Evolutionary conservation across 2,113 vertebrate species (phyloP), one percentile per base, ranked within the genome.

Genomic region (Cyphomyrus plagiostoma): DNA sequence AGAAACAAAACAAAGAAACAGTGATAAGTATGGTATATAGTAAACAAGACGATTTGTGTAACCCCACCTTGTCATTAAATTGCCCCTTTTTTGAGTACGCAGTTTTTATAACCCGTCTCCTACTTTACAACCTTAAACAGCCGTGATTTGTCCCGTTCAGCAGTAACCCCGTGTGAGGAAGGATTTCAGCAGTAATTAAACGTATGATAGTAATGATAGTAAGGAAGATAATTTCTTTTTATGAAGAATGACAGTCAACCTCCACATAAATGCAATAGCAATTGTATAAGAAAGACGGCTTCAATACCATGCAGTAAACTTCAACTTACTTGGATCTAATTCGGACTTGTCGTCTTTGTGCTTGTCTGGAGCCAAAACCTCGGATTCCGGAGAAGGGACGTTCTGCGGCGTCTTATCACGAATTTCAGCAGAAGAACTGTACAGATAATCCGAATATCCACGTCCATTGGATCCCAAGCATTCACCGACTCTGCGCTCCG

Each of bases 321-420:
- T 92, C 92, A 93, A 97, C 97, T 97, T 97, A 97, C 97, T 97
- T 91, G 96, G 97, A 95, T 97, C 97, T 94, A 97, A 94, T 94
- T 96, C 96, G 93, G 96, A 94, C 95, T 97, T 97, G 93, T 97
- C 97, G 91, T 97, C 97, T 96, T 97, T 97, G 95, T 96, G 95
- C 95, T 96, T 97, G 94, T 94, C 94, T 93, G 95, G 93, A 89
- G 93, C 94, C 92, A 95, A 93, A 84, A 95, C 95, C 94, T 97
- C 97, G 89, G 93, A 94, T 92, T 97, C 96, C 93, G 96, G 95
- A 93, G 96, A 96, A 92, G 96, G 95, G 90, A 95, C 92, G 86
- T 93, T 93, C 95, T 96, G 88, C 94, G 94, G 95, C 89, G 94
- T 94, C 94, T 96, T 96, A 94, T 97, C 96, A 90, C 96, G 95